phyloP scores from a whole-genome alignment of 2,113 vertebrate species.

The Cariama cristata region DNA sequence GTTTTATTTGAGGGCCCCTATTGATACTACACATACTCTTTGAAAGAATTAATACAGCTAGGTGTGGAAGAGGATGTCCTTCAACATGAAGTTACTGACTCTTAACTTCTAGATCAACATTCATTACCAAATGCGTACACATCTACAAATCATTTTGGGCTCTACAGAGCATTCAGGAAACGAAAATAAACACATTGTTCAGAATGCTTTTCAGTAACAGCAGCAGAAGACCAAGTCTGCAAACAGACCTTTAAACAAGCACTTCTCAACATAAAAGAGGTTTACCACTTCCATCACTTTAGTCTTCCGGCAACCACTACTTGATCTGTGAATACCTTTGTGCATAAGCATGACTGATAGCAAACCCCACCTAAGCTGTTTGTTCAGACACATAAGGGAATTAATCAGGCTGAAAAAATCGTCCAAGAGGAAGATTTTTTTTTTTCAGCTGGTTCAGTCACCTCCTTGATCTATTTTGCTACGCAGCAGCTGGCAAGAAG shows the following conservation, averaged over 20 bases:
- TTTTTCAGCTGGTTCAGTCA: not conserved
- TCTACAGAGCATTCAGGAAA: not conserved
- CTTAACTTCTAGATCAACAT: not conserved
- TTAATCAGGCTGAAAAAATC: not conserved
- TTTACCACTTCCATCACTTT: not conserved
- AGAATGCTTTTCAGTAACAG: not conserved
- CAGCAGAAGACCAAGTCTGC: not conserved
- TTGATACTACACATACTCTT: not conserved
- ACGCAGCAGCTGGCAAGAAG: not conserved
- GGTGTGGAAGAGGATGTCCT: not conserved
- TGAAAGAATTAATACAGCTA: not conserved
- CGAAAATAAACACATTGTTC: not conserved
- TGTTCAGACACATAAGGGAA: not conserved
- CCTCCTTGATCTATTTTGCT: not conserved
- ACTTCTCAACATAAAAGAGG: not conserved
- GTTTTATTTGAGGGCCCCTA: not conserved
- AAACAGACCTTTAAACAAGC: not conserved
- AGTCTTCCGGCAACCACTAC: not conserved
- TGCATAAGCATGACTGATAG: not conserved
- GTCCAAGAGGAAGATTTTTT: not conserved
- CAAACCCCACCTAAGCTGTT: not conserved
- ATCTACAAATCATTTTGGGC: not conserved
- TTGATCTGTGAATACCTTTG: not conserved
- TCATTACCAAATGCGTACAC: not conserved
- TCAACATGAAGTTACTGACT: not conserved